A percentile compares a stretch with the other conserved stretches of the same genome.
phyloP scores from a whole-genome alignment of 2,113 vertebrate species.

The Galemys pyrenaicus region DNA sequence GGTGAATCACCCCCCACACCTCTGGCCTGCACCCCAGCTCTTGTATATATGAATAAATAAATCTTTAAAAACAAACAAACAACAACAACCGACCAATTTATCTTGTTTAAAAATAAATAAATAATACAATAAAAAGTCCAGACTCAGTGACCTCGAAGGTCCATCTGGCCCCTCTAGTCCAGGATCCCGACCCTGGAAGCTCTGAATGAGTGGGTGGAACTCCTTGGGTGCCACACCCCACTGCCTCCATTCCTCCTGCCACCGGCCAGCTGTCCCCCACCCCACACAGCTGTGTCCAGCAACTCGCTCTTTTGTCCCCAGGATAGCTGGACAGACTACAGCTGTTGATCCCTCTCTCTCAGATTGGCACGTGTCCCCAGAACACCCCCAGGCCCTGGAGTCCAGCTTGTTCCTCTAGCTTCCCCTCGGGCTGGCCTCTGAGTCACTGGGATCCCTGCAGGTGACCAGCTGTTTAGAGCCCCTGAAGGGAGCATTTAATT shows the following conservation, averaged over 20 bases:
- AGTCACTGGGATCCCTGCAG: background rate
- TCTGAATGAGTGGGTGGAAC: background rate
- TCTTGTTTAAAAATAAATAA: no score
- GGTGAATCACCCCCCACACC: no score
- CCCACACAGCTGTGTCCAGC: background rate
- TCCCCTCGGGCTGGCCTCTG: background rate
- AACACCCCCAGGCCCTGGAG: background rate
- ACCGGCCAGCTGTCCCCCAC: slow-evolving; percentile 23
- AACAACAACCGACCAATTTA: no score
- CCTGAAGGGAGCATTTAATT: background rate
- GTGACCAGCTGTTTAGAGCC: background rate
- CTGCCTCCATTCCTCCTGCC: background rate
- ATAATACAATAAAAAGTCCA: no score
- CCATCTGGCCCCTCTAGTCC: fast-evolving
- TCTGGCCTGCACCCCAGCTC: no score
- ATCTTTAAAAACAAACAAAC: no score
- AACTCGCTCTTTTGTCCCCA: background rate
- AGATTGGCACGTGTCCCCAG: background rate
- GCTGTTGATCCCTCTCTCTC: slow-evolving; percentile 42
- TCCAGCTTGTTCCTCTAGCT: background rate
- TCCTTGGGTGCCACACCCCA: background rate
- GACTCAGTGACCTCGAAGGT: background rate
- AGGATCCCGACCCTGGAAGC: no score
- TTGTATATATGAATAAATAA: no score
- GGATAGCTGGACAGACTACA: slow-evolving; percentile 67